phyloP scores from a whole-genome alignment of 2,113 vertebrate genomes.

The Ceyx cyanopectus region DNA sequence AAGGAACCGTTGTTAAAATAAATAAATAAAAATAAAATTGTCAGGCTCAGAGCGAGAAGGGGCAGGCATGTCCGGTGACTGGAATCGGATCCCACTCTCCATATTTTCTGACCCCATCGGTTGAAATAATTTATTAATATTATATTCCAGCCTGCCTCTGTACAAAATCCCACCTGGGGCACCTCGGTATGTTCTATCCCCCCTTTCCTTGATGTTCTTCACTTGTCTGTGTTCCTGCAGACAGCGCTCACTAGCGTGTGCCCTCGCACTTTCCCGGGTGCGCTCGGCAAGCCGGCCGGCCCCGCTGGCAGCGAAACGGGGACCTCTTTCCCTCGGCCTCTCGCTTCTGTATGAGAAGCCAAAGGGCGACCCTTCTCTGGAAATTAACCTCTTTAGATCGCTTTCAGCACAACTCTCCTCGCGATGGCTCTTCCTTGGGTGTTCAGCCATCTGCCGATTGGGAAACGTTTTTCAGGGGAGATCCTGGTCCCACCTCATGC shows the following conservation, averaged over 20 bases:
- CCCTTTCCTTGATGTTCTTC: neutral
- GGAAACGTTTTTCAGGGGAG: neutral
- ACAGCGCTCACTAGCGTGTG: neutral
- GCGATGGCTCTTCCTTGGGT: neutral
- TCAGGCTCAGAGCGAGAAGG: accelerated
- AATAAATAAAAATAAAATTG: neutral
- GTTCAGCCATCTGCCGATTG: neutral
- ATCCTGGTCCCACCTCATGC: neutral
- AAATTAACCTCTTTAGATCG: conserved; percentile 47
- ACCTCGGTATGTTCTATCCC: neutral
- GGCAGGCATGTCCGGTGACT: neutral
- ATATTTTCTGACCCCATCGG: too few species aligned
- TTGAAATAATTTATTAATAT: neutral
- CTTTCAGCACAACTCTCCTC: neutral
- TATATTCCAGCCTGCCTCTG: neutral
- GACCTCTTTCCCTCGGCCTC: neutral
- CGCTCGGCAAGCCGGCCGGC: neutral
- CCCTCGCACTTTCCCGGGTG: neutral
- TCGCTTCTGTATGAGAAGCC: neutral
- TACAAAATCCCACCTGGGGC: neutral
- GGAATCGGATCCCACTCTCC: neutral
- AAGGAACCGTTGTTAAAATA: neutral
- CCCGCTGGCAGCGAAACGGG: neutral
- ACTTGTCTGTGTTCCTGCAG: neutral
- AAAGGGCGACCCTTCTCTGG: neutral